These are phyloP conservation scores for Lasioglossum villosulum DNA, from an alignment of 2,888 invertebrate genomes.

Conservation along the genomic window DNA sequence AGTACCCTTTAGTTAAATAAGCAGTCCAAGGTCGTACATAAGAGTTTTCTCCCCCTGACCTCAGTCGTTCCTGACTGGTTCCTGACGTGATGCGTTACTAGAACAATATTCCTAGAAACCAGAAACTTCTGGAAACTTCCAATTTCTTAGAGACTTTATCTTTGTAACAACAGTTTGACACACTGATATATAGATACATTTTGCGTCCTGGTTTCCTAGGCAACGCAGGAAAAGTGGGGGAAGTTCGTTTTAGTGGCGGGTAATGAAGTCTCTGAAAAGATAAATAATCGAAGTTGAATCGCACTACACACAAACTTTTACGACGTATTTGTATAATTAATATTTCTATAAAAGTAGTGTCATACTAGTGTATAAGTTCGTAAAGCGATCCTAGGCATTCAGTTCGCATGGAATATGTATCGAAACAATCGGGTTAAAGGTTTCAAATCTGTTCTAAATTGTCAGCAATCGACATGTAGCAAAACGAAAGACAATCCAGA, in stretches of 20 bases:
- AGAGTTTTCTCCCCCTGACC: no score
- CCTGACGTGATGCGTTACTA: neutral
- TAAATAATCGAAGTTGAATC: neutral
- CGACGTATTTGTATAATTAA: neutral
- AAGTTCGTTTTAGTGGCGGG: neutral
- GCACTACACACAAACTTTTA: neutral
- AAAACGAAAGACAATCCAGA: conserved; percentile 1
- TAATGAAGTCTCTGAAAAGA: neutral
- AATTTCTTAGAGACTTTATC: neutral
- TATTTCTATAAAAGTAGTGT: neutral
- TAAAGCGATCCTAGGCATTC: neutral
- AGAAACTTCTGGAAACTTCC: no score
- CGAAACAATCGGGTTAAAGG: conserved; percentile 20
- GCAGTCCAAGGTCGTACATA: no score
- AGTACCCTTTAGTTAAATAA: no score
- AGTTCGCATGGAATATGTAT: conserved; percentile 34
- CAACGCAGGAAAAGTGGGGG: neutral
- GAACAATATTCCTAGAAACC: neutral
- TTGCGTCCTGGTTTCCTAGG: neutral
- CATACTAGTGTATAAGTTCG: no score
- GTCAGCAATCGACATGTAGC: neutral
- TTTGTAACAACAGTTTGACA: neutral
- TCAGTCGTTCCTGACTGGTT: neutral
- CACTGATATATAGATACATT: no score
- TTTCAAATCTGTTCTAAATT: conserved; percentile 10